Evolutionary conservation across 2,888 invertebrate genomes (phyloP).

Genomic region (Tryphoninae sp.): DNA sequence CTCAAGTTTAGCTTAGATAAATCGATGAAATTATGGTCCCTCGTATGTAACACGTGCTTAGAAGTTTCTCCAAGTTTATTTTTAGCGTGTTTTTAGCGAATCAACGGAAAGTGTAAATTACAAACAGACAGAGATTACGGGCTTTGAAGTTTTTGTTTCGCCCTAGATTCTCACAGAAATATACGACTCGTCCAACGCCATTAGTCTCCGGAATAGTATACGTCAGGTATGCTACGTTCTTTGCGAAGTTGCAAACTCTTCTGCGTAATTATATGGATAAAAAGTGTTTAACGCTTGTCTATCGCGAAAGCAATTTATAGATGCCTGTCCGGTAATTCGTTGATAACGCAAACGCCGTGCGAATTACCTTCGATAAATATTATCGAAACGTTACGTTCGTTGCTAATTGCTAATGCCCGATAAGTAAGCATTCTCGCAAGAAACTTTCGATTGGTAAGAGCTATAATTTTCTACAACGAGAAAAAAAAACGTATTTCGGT

Average conservation of each 20-base stretch:
- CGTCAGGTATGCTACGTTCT: constrained; percentile 1
- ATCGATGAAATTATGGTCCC: too few relatives aligned
- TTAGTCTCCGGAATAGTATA: constrained; percentile 7
- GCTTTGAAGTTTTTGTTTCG: constrained; percentile 18
- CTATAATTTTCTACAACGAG: neutral
- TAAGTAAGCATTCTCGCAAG: constrained; percentile 2
- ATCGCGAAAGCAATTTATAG: neutral
- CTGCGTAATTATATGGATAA: constrained; percentile 8
- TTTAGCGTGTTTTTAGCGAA: neutral
- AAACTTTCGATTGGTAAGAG: constrained; percentile 9
- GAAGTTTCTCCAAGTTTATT: too few relatives aligned
- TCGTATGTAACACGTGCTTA: too few relatives aligned
- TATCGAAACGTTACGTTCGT: constrained; percentile 6
- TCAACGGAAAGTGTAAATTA: constrained; percentile 6
- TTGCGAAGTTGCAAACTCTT: constrained; percentile 12
- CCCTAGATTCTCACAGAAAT: constrained; percentile 5
- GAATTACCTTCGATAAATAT: constrained; percentile 20
- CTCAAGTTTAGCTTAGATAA: too few relatives aligned
- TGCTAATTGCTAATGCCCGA: constrained; percentile 1
- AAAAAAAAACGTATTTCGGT: neutral
- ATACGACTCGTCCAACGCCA: neutral
- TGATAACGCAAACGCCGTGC: neutral
- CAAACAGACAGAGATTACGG: constrained; percentile 9
- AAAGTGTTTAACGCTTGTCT: constrained; percentile 1
- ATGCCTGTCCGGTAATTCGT: neutral